Evolutionary conservation across 2,797 vertebrate species (phyloP).

Genomic region (Tenualosa ilisha): DNA sequence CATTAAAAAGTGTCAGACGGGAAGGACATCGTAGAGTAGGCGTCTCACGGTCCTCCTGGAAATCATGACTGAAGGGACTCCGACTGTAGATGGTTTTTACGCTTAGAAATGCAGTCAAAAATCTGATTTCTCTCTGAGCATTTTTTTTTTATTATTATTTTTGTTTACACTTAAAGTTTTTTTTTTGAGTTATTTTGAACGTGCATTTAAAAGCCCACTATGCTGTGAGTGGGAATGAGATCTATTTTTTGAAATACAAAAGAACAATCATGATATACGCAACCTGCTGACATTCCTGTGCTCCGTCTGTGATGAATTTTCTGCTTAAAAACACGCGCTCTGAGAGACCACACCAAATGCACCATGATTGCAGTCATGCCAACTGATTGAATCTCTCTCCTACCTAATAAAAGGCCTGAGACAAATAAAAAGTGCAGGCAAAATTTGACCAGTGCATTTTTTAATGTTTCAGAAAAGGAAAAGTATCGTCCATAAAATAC

Average conservation of each 20-base stretch:
- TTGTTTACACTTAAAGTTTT: not conserved
- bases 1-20: not conserved
- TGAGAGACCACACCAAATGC: not conserved
- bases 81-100: not conserved
- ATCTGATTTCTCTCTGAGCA: too few species aligned
- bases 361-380: conserved; percentile 45
- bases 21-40: not conserved
- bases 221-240: not conserved
- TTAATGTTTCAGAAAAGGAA: conserved; percentile 62
- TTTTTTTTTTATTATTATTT: not conserved
- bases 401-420: conserved; percentile 68
- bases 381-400: conserved; percentile 51
- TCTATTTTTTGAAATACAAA: not conserved
- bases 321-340: conserved; percentile 44
- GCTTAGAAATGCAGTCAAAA: conserved; percentile 12
- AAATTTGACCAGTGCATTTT: conserved; percentile 60
- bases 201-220: not conserved
- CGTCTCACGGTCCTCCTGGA: not conserved
- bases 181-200: not conserved
- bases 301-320: not conserved
- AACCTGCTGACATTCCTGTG: not conserved
- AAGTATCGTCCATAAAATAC: conserved; percentile 61
- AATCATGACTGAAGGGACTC: not conserved
- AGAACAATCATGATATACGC: not conserved
- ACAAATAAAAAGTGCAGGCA: conserved; percentile 61